Conservation (phyloP, 2,113 vertebrate genomes). For the Chaetops frenatus region DNA sequence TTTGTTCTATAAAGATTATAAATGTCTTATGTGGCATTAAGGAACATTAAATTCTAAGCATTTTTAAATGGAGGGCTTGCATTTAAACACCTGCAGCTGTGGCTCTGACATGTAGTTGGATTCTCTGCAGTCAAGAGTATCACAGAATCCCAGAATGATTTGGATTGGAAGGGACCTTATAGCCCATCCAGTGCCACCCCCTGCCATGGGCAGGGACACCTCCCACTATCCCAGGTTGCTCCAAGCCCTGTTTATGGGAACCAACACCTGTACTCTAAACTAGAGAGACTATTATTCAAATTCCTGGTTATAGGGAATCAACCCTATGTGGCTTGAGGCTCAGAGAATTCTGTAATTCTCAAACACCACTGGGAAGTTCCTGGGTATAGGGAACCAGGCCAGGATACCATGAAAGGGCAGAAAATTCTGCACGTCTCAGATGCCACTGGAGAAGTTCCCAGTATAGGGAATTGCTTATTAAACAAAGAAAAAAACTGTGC, state of each 20-base stretch:
- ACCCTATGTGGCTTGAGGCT: no score
- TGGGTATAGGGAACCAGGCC: no score
- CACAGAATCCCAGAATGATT: not conserved
- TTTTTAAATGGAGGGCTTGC: not conserved
- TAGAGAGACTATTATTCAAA: no score
- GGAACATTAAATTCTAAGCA: not conserved
- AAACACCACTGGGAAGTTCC: no score
- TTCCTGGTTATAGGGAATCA: no score
- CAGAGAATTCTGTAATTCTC: no score
- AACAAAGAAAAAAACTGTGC: no score
- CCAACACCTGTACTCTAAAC: no score
- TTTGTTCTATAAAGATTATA: not conserved
- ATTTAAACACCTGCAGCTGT: not conserved
- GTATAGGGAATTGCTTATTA: no score
- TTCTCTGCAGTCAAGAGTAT: not conserved
- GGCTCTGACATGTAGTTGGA: not conserved
- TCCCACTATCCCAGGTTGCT: accelerated
- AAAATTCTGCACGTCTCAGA: no score
- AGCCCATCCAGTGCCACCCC: not conserved
- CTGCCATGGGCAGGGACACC: not conserved
- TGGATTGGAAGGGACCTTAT: not conserved
- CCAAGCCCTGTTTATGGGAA: accelerated
- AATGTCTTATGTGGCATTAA: not conserved
- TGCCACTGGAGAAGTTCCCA: no score
- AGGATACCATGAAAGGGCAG: no score